Evolutionary conservation across 2,797 vertebrate species (phyloP).

Genomic region (Alfaro cultratus): DNA sequence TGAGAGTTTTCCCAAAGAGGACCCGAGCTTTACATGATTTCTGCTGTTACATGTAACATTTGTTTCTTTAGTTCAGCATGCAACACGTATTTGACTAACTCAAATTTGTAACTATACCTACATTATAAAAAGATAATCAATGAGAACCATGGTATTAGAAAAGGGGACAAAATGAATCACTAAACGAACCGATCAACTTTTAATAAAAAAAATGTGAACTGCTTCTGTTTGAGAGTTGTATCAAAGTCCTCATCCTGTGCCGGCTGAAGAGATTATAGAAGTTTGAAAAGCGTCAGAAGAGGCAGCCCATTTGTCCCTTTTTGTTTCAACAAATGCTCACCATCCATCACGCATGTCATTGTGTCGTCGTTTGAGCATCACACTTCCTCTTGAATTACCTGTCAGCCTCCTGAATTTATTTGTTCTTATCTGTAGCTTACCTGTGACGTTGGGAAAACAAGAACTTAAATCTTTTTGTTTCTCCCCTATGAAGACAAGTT

Average conservation of each 20-base stretch:
- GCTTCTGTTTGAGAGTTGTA: constrained; percentile 52
- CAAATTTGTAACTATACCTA: not conserved
- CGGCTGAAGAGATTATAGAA: constrained; percentile 34
- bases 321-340: constrained; percentile 68
- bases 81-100: constrained; percentile 1
- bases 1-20: constrained; percentile 47
- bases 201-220: constrained; percentile 56
- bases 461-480: constrained; percentile 70
- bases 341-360: constrained; percentile 77
- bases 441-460: constrained; percentile 75
- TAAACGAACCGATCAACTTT: constrained; percentile 1
- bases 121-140: not conserved
- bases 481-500: constrained; percentile 47
- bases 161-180: not conserved
- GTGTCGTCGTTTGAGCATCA: constrained; percentile 67
- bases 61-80: constrained; percentile 25
- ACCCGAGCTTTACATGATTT: constrained; percentile 41
- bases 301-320: constrained; percentile 74
- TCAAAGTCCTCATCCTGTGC: constrained; percentile 35
- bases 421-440: constrained; percentile 79
- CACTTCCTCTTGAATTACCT: constrained; percentile 76
- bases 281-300: constrained; percentile 71
- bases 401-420: constrained; percentile 78
- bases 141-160: not conserved
- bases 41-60: constrained; percentile 20